A percentile compares a stretch with the other conserved stretches of the same genome.
Evolutionary conservation across 1,140 invertebrate genomes (phyloP).

Genomic region (Dendrolimus kikuchii): DNA sequence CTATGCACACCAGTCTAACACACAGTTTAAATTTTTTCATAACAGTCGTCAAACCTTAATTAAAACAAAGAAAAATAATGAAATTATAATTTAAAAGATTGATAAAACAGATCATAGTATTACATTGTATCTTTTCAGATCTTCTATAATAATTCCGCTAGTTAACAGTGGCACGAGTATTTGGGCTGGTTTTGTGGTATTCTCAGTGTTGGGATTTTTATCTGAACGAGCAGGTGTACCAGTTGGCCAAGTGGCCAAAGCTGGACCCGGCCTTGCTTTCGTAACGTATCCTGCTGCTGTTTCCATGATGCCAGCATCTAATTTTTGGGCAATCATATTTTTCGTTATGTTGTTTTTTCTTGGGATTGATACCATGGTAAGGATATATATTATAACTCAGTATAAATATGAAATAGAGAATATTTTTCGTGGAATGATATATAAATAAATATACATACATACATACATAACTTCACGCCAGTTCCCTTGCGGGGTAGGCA

Average conservation of each 20-base stretch:
- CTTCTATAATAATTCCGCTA: constrained; percentile 80
- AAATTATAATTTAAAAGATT: neutral
- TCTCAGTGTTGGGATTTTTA: constrained; percentile 95
- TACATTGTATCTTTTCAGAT: constrained; percentile 67
- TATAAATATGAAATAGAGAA: too few relatives aligned
- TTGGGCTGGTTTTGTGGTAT: constrained; percentile 94
- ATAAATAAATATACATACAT: too few relatives aligned
- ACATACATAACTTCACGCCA: too few relatives aligned
- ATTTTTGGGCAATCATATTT: constrained; percentile 92
- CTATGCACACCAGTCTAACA: too few relatives aligned
- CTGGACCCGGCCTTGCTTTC: constrained; percentile 92
- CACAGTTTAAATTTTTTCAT: too few relatives aligned
- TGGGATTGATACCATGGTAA: constrained; percentile 79
- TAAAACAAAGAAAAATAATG: neutral
- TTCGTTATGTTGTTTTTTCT: constrained; percentile 95
- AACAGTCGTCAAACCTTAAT: neutral
- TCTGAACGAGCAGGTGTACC: constrained; percentile 82
- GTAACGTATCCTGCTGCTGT: constrained; percentile 95
- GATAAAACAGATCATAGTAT: constrained; percentile 2
- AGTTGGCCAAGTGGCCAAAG: constrained; percentile 89
- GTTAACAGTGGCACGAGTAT: constrained; percentile 93
- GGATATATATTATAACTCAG: too few relatives aligned
- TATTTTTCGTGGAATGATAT: too few relatives aligned
- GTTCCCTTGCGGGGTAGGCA: too few relatives aligned
- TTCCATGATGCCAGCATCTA: constrained; percentile 87